Percentiles rank a stretch among this genome's conserved stretches.
Conservation (phyloP, 1,140 invertebrate species). For the Meloidogyne chitwoodi region DNA sequence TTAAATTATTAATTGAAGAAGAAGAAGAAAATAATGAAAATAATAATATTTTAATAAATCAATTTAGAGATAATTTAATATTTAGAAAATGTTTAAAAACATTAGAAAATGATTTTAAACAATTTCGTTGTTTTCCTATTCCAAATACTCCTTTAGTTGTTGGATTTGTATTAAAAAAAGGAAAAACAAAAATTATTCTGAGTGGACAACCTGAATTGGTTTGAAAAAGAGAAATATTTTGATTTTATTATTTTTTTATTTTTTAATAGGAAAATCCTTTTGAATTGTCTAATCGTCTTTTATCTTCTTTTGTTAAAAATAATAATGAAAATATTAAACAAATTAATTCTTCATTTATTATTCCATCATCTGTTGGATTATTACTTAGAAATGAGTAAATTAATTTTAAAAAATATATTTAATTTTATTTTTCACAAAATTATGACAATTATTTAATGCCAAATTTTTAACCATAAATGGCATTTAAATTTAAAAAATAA, state of each 20-base stretch:
- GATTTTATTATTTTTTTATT: neutral
- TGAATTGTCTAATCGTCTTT: slow-evolving; percentile 7
- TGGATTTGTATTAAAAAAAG: slow-evolving; percentile 34
- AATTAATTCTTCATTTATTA: neutral
- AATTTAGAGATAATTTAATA: slow-evolving; percentile 40
- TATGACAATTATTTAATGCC: no score
- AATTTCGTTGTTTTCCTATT: slow-evolving; percentile 31
- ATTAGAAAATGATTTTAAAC: slow-evolving; percentile 9
- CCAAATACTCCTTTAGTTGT: slow-evolving; percentile 36
- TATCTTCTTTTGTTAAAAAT: neutral
- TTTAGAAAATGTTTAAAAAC: slow-evolving; percentile 32
- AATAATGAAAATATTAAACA: neutral
- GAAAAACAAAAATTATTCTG: neutral
- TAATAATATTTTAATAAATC: slow-evolving; percentile 25
- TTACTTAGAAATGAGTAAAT: slow-evolving; percentile 1
- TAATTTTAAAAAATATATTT: neutral
- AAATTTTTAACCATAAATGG: no score
- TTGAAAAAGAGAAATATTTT: neutral
- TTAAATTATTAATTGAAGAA: slow-evolving; percentile 46
- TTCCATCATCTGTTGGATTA: neutral
- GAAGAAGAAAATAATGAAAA: neutral
- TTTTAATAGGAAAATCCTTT: slow-evolving; percentile 3
- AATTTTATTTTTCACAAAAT: neutral
- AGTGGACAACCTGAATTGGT: neutral
- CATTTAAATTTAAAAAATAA: no score